These are phyloP conservation scores for Acanthopleura granulata DNA, from an alignment of 2,888 invertebrate species.

Conservation along the genomic window DNA sequence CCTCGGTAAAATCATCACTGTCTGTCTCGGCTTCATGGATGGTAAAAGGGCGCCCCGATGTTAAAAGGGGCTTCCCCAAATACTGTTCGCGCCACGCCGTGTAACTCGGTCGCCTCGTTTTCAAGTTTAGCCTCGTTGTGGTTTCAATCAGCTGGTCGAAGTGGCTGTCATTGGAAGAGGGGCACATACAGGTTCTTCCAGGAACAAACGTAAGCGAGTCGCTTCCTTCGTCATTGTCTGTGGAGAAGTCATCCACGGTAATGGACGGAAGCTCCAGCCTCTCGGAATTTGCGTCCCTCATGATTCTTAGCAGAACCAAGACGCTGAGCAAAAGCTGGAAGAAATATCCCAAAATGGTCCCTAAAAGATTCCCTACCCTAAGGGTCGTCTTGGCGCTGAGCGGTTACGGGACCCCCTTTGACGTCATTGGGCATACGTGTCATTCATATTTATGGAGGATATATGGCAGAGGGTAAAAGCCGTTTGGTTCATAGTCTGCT, in stretches of 20 bases:
- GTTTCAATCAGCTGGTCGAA: constrained; percentile 1
- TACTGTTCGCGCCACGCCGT: constrained; percentile 8
- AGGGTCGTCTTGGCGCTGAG: not conserved
- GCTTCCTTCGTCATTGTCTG: not conserved
- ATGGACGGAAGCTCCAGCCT: not conserved
- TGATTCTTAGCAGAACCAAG: not conserved
- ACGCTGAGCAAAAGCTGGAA: not conserved
- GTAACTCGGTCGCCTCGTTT: constrained; percentile 14
- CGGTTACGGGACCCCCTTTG: too few relatives aligned
- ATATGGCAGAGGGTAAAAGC: too few relatives aligned
- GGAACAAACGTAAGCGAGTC: not conserved
- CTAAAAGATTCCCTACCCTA: not conserved
- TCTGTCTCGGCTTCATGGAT: constrained; percentile 6
- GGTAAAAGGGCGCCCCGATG: not conserved
- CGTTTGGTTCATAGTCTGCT: too few relatives aligned
- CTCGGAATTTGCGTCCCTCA: not conserved
- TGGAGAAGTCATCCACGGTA: not conserved
- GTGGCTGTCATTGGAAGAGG: not conserved
- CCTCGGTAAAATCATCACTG: not conserved
- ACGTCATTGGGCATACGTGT: too few relatives aligned
- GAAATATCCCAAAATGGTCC: not conserved
- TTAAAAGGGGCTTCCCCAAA: constrained; percentile 8
- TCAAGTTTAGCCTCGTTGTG: not conserved
- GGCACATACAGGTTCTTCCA: not conserved
- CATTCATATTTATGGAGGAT: too few relatives aligned